Base-by-base conservation (phyloP, 2,797 vertebrate genomes). In the Pipistrellus pipistrellus region DNA sequence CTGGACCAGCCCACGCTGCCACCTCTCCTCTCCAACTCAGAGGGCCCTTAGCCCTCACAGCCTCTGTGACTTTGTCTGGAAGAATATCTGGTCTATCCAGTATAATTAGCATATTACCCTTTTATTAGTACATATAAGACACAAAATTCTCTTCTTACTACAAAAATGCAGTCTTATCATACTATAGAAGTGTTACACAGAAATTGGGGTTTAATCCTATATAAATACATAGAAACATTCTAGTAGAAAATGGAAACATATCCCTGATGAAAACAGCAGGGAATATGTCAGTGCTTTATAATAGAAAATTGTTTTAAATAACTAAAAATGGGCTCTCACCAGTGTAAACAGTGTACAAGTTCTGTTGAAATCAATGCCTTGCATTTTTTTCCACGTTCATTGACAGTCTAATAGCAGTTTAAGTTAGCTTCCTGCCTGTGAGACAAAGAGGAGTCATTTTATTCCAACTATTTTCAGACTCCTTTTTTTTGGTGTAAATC, bases 361-460 rank as follows among this genome's bases (percentile, higher is more conserved):
- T 92, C 66, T 95, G 11, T 68, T 91, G 69, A 93, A 90, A 87
- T 89, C 87, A 94, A n/a, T 23, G 4, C 35, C 35, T 92, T 85
- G 76, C 23, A 20, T 69, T 73, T 94, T 90, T 72, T 84, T 94
- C 75, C 69, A 68, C 80, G 46, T 94, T 90, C 75, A 55, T 76
- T 59, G 87, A 83, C 82, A 90, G 88, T 93, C 95, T 94, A 91
- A 66, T 20, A 87, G 80, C 90, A 78, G 10, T 93, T 95, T 86
- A 93, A 89, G 73, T 81, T 94, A 66, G 72, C 73, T 95, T 95
- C 71, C 89, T 96, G 80, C 41, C 88, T 96, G 57, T 88, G 71
- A 82, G 62, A 94, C 91, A 96, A 92, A 91, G 32, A 94, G 51
- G 80, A 95, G 68, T 92, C 32, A 83, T 94, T 96, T 95, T 90